Base-by-base conservation (phyloP, 2,113 vertebrate species). In the Acanthisitta chloris region DNA sequence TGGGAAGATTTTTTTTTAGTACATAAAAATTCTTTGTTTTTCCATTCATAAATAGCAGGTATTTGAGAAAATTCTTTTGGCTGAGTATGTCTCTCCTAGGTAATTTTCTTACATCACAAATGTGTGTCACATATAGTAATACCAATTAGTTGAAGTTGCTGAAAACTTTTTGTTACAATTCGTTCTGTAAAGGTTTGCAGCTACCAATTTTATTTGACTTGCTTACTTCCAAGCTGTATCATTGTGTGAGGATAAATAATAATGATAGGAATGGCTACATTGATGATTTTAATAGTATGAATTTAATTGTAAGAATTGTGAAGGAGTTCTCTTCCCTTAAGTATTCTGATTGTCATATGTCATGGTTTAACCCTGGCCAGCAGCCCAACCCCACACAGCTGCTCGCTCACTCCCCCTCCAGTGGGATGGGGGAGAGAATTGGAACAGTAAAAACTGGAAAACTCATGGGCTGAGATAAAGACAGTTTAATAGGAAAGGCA, bases 61-160 rank as follows among this genome's bases (percentile, higher is more conserved):
- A 23, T 61, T 38, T 64, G 20, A 46, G 86, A 87, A 79, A 71
- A 36, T 5, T 16, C 1, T 31, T 67, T 43, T 69, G 21, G 5
- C 20, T 6, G 1, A 14, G 0, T 43, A 29, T 57, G 6, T 28
- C 4, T 91, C 17, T 70, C 4, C 2, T 46, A 49, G 12, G 51
- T 61, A 43, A 40, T 78, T 38, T 91, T 94, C 33, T 70, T 2
- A 5, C n/a, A 14, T 52, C 54, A 49, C 9, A 58, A 58, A 33
- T 91, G 8, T 4, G 42, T 70, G 7, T 94, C 10, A 24, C 6
- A 18, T 55, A 18, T 61, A 33, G 26, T 81, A 84, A 45, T 34
- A 17, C 10, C 16, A 34, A 2, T 65, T 82, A 72, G 33, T 65
- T 95, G 23, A 78, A 84, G 11, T 49, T 65, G 9, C 23, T n/a